These are phyloP conservation scores for Oscheius sp. DNA, from an alignment of 2,888 invertebrate species.

Conservation along the genomic window DNA sequence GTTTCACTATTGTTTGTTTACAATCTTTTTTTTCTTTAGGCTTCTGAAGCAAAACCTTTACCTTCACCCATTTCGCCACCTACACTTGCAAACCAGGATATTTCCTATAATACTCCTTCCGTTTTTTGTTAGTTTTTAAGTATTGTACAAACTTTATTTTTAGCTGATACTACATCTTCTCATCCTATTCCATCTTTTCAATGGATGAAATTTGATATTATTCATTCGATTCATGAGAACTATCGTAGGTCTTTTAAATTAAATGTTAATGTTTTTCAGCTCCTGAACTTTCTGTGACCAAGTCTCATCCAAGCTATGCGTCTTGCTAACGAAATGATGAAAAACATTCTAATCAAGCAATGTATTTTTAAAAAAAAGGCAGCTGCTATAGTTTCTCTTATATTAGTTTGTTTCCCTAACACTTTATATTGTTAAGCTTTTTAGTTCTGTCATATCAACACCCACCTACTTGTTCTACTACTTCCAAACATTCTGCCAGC, in stretches of 20 bases:
- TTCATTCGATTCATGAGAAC: too few relatives aligned
- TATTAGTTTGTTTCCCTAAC: not conserved
- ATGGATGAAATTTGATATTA: slow-evolving; percentile 31
- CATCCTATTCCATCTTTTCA: slow-evolving; percentile 29
- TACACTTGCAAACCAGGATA: not conserved
- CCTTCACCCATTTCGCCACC: not conserved
- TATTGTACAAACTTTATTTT: not conserved
- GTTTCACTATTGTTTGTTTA: not conserved
- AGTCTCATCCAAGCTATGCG: not conserved
- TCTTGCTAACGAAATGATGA: not conserved
- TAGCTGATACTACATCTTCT: not conserved
- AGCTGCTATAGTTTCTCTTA: not conserved
- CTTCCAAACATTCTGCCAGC: slow-evolving; percentile 13
- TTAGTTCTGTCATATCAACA: slow-evolving; percentile 4
- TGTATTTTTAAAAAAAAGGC: not conserved
- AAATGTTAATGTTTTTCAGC: slow-evolving; percentile 24
- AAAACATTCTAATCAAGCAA: slow-evolving; percentile 5
- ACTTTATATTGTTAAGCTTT: not conserved
- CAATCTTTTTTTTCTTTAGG: not conserved
- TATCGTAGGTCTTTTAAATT: too few relatives aligned
- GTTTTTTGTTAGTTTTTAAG: not conserved
- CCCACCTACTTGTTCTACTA: not conserved
- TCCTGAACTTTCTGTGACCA: not conserved
- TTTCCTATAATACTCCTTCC: not conserved
- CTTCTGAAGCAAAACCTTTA: not conserved